Base-by-base conservation (phyloP, 2,888 invertebrate species). In the Scrobipalpa costella region DNA sequence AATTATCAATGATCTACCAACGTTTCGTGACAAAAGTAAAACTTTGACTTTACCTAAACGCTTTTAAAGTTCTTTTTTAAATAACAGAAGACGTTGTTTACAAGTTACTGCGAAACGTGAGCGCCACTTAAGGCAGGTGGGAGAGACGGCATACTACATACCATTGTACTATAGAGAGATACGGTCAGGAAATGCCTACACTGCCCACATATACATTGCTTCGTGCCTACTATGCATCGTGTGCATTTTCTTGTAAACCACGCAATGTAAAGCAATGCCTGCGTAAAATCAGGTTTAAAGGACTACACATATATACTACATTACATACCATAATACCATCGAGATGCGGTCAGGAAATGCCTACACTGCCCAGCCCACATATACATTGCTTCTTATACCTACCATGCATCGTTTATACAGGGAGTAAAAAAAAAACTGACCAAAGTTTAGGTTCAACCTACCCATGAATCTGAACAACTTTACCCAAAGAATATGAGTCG, bases 91-190 rank as follows among this genome's bases (percentile, higher is more conserved):
- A 52, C 21, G 11, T 52, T 52, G 50, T 52, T 52, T 52, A 52
- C 50, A 21, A 21, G 50, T 21, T 52, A 21, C 17, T 11, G 50
- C 21, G 50, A 52, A 52, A 52, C 50, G 50, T 52, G 50, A 52
- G 50, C 50, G 50, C 50, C 13, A 21, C 50, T 52, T 52, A 52
- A 21, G 50, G 50, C 21, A 52, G 19, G 50, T 52, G 21, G 50
- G 50, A 52, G 50, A 49, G 21, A 21, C 50, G 9, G 27, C 21
- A 21, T 21, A 21, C 50, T 21, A 52, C 21, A 21, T 21, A 21
- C 50, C 50, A 13, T 52, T 21, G 11, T 21, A 21, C 50, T 21
- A 21, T 21, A 19, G 15, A 19, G 49, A 19, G 44, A 15, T 44
- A 44, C 44, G n/a, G n/a, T 44, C 44, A 1, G 44, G 44, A 44